Percentiles rank a stretch among this genome's conserved stretches.
Evolutionary conservation across 2,797 vertebrate species (phyloP).

Genomic region (Malurus leucopterus): DNA sequence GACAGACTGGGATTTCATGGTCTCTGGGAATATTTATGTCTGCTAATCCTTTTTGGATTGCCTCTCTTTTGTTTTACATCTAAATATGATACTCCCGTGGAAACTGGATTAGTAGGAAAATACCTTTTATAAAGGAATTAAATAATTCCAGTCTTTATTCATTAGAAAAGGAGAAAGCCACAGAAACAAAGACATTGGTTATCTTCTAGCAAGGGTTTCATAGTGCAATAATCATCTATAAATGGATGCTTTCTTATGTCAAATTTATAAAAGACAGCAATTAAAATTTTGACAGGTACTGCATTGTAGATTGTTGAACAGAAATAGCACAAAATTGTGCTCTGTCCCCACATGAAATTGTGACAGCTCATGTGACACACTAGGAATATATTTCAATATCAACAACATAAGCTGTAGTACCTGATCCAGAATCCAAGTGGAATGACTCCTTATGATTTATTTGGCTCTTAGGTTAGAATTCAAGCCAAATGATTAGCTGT

Average conservation of each 20-base stretch:
- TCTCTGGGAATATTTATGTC: not conserved
- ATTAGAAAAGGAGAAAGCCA: not conserved
- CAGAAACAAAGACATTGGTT: not conserved
- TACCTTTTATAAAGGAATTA: not conserved
- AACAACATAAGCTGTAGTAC: not conserved
- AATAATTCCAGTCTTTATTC: constrained; percentile 3
- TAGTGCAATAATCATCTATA: not conserved
- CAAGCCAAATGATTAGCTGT: not conserved
- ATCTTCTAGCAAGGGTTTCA: not conserved
- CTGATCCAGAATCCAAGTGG: not conserved
- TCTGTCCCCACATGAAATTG: not conserved
- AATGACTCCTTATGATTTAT: not conserved
- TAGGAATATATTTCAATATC: not conserved
- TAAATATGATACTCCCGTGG: not conserved
- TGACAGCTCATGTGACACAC: not conserved
- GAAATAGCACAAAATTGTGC: not conserved
- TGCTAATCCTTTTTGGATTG: not conserved
- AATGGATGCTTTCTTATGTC: not conserved
- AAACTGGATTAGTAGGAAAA: constrained; percentile 27
- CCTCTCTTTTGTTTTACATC: constrained; percentile 7
- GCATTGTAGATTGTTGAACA: not conserved
- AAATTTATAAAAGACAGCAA: not conserved
- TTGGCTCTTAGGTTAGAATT: not conserved
- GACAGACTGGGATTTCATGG: not conserved
- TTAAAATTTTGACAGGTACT: not conserved